Evolutionary conservation across 1,140 invertebrate species (phyloP).

Genomic region (Temnothorax nylanderi): DNA sequence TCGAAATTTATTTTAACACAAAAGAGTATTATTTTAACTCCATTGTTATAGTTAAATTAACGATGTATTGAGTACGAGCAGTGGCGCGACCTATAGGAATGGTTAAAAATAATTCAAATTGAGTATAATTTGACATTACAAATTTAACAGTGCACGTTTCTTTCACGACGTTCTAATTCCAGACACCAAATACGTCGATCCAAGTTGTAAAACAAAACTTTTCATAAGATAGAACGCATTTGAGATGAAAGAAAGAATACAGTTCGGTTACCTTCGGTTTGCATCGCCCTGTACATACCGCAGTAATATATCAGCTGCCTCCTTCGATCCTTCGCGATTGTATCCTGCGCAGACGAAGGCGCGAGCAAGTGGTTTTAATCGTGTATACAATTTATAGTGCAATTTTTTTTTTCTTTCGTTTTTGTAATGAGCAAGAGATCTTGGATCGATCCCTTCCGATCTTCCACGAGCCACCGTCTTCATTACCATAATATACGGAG

Average conservation of each 20-base stretch:
- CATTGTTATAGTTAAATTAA: too few relatives aligned
- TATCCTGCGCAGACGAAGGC: conserved; percentile 22
- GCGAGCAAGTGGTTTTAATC: conserved; percentile 47
- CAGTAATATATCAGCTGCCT: conserved; percentile 53
- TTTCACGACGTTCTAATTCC: neutral
- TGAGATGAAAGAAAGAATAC: neutral
- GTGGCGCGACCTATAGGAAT: too few relatives aligned
- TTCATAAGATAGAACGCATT: neutral
- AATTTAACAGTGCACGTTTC: too few relatives aligned
- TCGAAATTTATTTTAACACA: too few relatives aligned
- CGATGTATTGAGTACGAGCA: too few relatives aligned
- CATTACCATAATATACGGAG: conserved; percentile 66
- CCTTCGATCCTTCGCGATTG: conserved; percentile 36
- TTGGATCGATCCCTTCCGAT: conserved; percentile 33
- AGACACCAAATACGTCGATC: neutral
- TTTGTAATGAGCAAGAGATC: conserved; percentile 27
- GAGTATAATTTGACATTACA: too few relatives aligned
- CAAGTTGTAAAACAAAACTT: neutral
- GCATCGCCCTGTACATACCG: conserved; percentile 26
- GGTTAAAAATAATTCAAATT: too few relatives aligned
- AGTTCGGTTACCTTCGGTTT: neutral
- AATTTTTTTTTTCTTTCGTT: neutral
- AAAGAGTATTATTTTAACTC: too few relatives aligned
- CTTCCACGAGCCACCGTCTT: conserved; percentile 52
- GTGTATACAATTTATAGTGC: conserved; percentile 39